A percentile compares a stretch with the other conserved stretches of the same genome.
These are phyloP conservation scores for Byasa hedistus DNA, from an alignment of 2,888 invertebrate species.

Conservation along the genomic window DNA sequence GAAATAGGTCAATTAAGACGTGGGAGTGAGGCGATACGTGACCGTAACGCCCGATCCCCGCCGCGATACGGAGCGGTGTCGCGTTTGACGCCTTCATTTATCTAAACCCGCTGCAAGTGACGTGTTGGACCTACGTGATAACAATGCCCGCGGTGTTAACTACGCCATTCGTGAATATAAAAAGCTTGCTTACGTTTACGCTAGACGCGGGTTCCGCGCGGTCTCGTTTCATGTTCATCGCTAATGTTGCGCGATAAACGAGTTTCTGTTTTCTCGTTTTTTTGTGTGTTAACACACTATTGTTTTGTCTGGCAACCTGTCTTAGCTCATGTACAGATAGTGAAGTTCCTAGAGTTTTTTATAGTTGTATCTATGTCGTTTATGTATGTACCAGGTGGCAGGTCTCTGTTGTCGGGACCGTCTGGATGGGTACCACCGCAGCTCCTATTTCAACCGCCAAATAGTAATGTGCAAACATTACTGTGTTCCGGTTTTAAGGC, in stretches of 20 bases:
- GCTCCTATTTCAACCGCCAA: too few relatives aligned
- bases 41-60: constrained; percentile 72
- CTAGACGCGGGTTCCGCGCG: constrained; percentile 18
- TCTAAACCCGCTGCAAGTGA: constrained; percentile 51
- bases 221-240: constrained; percentile 10
- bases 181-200: constrained; percentile 14
- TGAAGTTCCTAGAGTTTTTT: background rate
- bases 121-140: constrained; percentile 42
- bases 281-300: background rate
- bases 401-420: too few relatives aligned
- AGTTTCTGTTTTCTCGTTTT: constrained; percentile 2
- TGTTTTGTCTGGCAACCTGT: constrained; percentile 2
- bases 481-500: too few relatives aligned
- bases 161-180: constrained; percentile 20
- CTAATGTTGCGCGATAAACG: constrained; percentile 7
- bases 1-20: constrained; percentile 80
- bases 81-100: constrained; percentile 71
- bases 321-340: background rate
- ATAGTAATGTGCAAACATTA: too few relatives aligned
- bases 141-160: constrained; percentile 33
- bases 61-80: constrained; percentile 59
- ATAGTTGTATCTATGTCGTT: too few relatives aligned
- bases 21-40: constrained; percentile 75
- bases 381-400: too few relatives aligned
- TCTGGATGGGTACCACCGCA: too few relatives aligned